Base-by-base conservation (phyloP, 2,888 invertebrate species). In the Macrosoma leucophasiata region DNA sequence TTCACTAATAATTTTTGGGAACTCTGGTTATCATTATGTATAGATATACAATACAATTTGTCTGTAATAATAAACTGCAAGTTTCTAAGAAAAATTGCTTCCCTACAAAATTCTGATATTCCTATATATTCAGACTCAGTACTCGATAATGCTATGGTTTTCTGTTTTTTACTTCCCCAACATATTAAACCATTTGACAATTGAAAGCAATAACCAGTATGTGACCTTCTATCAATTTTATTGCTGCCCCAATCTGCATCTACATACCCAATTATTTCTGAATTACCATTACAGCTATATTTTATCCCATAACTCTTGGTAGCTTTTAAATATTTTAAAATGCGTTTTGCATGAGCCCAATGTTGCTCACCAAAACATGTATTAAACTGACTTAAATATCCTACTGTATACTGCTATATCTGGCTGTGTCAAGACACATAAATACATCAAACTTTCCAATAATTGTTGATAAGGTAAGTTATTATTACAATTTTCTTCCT, bases 151-250 rank as follows among this genome's bases (percentile, higher is more conserved):
- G 41, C 43, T 17, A 44, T 36, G 33, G 13, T 18, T 33, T 29
- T 42, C 13, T 45, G 43, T 31, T 52, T 48, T 24, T 22, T 45
- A 39, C 46, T 48, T 30, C 47, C 52, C 52, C 52, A 59, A 6
- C 54, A 57, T 14, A 64, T 43, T 4, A 47, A 50, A 35, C 44
- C 33, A 20, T 42, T 46, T 15, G 48, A 45, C 11, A 55, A 13
- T 13, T 44, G 41, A 41, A 62, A 57, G 32, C 39, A 33, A 46
- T 28, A 55, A 4, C 56, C 58, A 12, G 56, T 55, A 36, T 54
- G 59, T 4, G 73, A 78, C 55, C 65, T 73, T 62, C 75, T 65
- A 22, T 48, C 41, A 8, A 30, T 10, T 10, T 12, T 22, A 25
- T 36, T 17, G 17, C 25, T 36, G 2, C 33, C 48, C 46, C 48